Evolutionary conservation across 2,113 vertebrate species (phyloP), one percentile per base, ranked within the genome.

Genomic region (Ochotona princeps): DNA sequence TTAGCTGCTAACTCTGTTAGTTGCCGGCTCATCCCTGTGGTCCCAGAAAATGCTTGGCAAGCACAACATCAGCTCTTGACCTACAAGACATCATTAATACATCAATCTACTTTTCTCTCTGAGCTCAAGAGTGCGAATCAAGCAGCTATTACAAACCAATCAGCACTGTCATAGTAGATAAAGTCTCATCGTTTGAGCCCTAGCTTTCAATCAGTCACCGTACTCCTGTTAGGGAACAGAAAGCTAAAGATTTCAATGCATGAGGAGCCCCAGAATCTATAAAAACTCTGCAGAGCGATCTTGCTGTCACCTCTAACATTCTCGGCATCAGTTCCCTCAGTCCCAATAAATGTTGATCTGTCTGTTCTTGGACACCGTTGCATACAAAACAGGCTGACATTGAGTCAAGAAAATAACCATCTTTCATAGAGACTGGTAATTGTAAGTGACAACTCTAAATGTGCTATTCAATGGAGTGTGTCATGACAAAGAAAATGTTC

Each of bases 71-170:
- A 54, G 8, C 79, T 87, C 75, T 87, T 1, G 8, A 87, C 93
- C 75, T 72, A 28, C 12, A 21, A 83, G 78, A 91, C 94, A 84
- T 94, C 75, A 73, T 69, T 94, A 94, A 92, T 92, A 70, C 61
- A 92, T 91, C 93, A 92, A 83, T 65, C 38, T 54, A 78, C 63
- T 75, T 86, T 82, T 70, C 57, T 83, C 28, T 86, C n/a, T 57
- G n/a, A 90, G 74, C 30, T 95, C 74, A 70, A 15, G 13, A 70
- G 35, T 14, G 17, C 5, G 63, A 87, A 89, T 89, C 76, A 83
- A 89, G 72, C 66, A 63, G 83, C 30, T 63, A 76, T 91, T 92
- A 92, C 73, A 92, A 92, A 91, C 84, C 91, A 93, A 49, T 94
- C 87, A 89, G n/a, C 11, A 44, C 87, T 87, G 91, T 90, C 88